Base-by-base conservation (phyloP, 2,797 vertebrate species). In the Enteromius anoplus region DNA sequence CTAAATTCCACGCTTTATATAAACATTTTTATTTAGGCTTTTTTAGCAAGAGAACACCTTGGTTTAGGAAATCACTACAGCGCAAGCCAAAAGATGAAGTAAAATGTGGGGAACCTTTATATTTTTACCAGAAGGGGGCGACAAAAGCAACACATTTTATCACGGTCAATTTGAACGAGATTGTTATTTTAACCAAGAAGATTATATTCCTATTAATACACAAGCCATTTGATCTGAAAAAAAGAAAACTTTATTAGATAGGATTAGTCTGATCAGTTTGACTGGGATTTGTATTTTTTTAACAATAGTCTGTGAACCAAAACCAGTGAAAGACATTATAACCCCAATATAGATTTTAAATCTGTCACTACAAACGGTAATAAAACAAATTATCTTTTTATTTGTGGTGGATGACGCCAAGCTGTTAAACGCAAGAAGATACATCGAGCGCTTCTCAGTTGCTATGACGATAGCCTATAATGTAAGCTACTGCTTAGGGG, bases 391-490 rank as follows among this genome's bases (percentile, higher is more conserved):
- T 21, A 10, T 42, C 10, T 4, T 49, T 64, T 12, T 17, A 80
- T 55, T 81, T 12, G 37, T 23, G 68, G 34, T 58, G 40, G 23
- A 21, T 23, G 55, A 47, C 14, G 26, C n/a, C 17, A 72, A 21
- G 12, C 12, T n/a, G 78, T 79, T 82, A 45, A 86, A 51, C 68
- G 42, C 21, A 75, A 65, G 62, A 69, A 65, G 62, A 69, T 45
- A 55, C 69, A 29, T 0, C 40, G 5, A n/a, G 73, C 53, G 69
- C 64, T 75, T 23, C 51, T 55, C 68, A 47, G 85, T 88, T 88
- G 83, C 87, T 83, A 86, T 88, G 85, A 69, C 87, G 72, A 86
- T 34, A 47, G 14, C 26, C 69, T 40, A 34, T 40, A 77, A 58
- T 1, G 19, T 47, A 40, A 47, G 34, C 2, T 4, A 29, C 34